Evolutionary conservation across 2,797 vertebrate species (phyloP), one percentile per base, ranked within the genome.

Genomic region (Muscicapa comitata): DNA sequence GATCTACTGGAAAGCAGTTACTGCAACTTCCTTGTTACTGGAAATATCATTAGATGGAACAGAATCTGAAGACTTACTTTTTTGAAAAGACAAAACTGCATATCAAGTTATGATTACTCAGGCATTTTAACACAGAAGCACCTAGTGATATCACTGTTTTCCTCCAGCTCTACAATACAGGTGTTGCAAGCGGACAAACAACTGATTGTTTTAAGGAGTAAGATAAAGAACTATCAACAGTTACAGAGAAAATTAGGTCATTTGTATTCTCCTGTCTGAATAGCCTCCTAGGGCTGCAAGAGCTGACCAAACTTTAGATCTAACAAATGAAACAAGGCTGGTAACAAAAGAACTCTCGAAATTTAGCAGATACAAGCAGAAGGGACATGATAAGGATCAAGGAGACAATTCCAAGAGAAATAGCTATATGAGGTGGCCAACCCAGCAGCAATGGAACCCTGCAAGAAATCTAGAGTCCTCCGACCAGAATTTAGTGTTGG

Each of bases 241-340:
- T 47, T 51, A 29, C 0, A 45, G 50, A 71, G 76, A 9, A 68
- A 62, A 68, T 42, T 9, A 54, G 17, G 10, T 67, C 51, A 81
- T n/a, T 45, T 38, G 19, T 28, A 5, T 53, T 81, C 50, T 83
- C 20, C 19, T 40, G 18, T 42, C 73, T 57, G 42, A 89, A 35
- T 10, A 50, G 48, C 31, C 29, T 37, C 0, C 0, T 78, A 23
- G 26, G 13, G 45, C 45, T 3, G 3, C 12, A 40, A 54, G 59
- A 66, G 20, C 65, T 51, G 57, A 74, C 29, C n/a, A 40, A 57
- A 57, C 54, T 51, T 79, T 3, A 53, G 28, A 19, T 40, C n/a
- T 71, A 67, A 67, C 24, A 35, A 31, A 33, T 33, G 20, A 43
- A 78, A 78, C 21, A n/a, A n/a, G 2, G 15, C 37, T 67, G 62